A percentile compares a stretch with the other conserved stretches of the same genome.
phyloP scores from a whole-genome alignment of 2,113 vertebrate genomes.

The Melozone crissalis region DNA sequence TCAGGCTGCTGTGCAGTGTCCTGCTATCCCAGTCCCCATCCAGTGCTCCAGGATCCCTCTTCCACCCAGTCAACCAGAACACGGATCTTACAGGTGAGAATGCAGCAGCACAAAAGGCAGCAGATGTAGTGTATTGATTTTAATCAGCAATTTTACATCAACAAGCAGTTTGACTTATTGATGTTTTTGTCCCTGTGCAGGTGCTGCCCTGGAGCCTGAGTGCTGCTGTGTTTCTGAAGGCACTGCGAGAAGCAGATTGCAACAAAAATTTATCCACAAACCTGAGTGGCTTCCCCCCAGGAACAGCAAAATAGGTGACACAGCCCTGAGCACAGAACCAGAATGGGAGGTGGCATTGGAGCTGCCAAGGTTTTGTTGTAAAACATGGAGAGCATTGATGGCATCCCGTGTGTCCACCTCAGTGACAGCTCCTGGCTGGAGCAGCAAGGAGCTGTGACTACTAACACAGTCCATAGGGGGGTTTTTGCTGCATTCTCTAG shows the following conservation, averaged over 20 bases:
- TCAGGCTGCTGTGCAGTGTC: not conserved
- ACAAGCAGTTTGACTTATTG: not conserved
- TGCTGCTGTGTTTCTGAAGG: not conserved
- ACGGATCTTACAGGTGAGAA: not conserved
- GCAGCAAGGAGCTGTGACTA: not conserved
- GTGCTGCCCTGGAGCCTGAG: not conserved
- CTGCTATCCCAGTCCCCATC: not conserved
- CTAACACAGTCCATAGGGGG: not conserved
- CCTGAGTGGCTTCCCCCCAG: not conserved
- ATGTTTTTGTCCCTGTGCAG: not conserved
- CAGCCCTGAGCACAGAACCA: not conserved
- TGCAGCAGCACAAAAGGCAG: not conserved
- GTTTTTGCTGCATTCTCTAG: not conserved
- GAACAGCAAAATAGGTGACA: not conserved
- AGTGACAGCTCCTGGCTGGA: not conserved
- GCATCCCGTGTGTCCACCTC: rapidly evolving
- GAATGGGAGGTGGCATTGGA: rapidly evolving
- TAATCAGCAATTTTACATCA: not conserved
- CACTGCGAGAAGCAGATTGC: not conserved
- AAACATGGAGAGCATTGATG: rapidly evolving
- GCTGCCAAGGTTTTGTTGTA: not conserved
- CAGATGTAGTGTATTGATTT: not conserved
- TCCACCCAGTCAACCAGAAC: not conserved
- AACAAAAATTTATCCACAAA: not conserved
- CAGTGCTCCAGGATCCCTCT: not conserved